These are phyloP conservation scores for Lacerta agilis DNA, from an alignment of 2,797 vertebrate genomes.

Conservation along the genomic window DNA sequence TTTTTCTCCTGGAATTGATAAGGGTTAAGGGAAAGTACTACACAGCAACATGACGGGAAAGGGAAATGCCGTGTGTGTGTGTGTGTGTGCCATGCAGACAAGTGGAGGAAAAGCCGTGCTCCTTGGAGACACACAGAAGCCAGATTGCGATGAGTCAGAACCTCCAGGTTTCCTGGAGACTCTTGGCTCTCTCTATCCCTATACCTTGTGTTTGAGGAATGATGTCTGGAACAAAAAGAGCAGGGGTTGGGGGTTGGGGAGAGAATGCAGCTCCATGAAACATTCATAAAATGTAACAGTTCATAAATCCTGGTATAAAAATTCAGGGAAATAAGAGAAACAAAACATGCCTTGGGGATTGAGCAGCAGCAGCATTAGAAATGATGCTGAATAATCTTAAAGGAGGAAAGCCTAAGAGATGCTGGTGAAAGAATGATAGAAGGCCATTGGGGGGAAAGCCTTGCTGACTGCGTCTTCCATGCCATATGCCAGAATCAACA, in stretches of 20 bases:
- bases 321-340: constrained; percentile 5
- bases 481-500: rapidly evolving
- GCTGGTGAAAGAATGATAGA: background rate
- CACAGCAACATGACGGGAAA: background rate
- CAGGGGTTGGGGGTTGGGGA: background rate
- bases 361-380: background rate
- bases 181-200: constrained; percentile 1
- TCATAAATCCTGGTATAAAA: background rate
- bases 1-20: background rate
- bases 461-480: background rate
- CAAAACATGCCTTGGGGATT: background rate
- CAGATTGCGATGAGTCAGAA: background rate
- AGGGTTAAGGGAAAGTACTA: background rate
- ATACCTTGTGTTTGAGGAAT: constrained; percentile 32
- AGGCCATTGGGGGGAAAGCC: rapidly evolving
- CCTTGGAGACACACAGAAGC: background rate
- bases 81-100: rapidly evolving
- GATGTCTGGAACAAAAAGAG: background rate
- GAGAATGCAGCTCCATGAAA: background rate
- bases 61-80: background rate
- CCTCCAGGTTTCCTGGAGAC: constrained; percentile 9
- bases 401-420: constrained; percentile 7
- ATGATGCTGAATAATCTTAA: background rate
- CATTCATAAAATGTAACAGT: constrained; percentile 1
- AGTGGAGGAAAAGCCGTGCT: background rate